Base-by-base conservation (phyloP, 2,888 invertebrate species). In the Microdon myrmicae region DNA sequence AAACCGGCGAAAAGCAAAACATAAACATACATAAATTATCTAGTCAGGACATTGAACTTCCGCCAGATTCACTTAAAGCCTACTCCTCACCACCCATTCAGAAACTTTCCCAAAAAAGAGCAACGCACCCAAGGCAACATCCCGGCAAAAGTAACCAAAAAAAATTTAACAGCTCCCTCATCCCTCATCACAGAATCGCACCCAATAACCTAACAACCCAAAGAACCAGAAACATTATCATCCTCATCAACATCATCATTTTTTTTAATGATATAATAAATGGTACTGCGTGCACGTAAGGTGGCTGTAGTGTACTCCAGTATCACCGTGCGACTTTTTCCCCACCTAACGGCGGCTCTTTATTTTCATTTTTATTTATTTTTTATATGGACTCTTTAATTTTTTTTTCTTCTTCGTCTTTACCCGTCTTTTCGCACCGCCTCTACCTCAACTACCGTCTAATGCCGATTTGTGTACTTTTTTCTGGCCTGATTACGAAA, bases 261-360 rank as follows among this genome's bases (percentile, higher is more conserved):
- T 64, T 64, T 60, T 64, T 64, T 64, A 64, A 64, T 64, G 64
- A 64, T 64, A 64, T 64, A 64, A 53, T 58, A 64, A 64, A 64
- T 64, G 64, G 56, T 58, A 64, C 47, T 51, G 51, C 58, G 61
- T 61, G 49, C 49, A 55, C 61, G 56, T 58, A 61, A 56, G 56
- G 64, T 51, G 43, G 56, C 47, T 45, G 32, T 56, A 28, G 64
- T 51, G 43, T 32, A 37, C 17, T 35, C 29, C 45, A n/a, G n/a
- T n/a, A 48, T 28, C 48, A 43, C 45, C 35, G 25, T 55, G 61
- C 32, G 34, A 56, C 25, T 53, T 25, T 32, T 38, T 35, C 23
- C 19, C 26, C 38, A 41, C 35, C n/a, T n/a, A n/a, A n/a, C n/a
- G n/a, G n/a, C n/a, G 47, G 55, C 43, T n/a, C 38, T 48, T 55